Evolutionary conservation across 2,888 invertebrate genomes (phyloP), one percentile per base, ranked within the genome.

Genomic region (Luffia ferchaultella): DNA sequence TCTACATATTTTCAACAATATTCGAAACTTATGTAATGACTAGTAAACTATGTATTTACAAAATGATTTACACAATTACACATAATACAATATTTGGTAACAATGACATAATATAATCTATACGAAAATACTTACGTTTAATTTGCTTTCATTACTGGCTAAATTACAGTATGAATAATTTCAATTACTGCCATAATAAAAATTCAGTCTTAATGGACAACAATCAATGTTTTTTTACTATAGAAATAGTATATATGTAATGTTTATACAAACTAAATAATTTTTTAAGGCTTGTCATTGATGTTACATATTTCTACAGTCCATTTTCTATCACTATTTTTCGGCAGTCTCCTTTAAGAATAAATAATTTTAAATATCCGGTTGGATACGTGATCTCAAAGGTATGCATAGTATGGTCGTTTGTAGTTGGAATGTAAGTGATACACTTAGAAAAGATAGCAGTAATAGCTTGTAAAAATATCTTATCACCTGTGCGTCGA

Each of bases 31-130:
- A 79, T 58, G 68, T 76, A 80, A 78, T 83, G 82, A 83, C 82
- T 83, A 83, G 82, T 76, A 68, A 68, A 64, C 73, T 79, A 76
- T 73, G 75, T 30, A 19, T 16, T 20, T 19, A 49, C 69, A 78
- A 65, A 68, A 66, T 64, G 60, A 62, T 68, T 66, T 64, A 64
- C 64, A 70, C 65, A 67, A 61, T 67, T 62, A 45, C 20, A 65
- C 57, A 61, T 62, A 68, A 68, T 67, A 83, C 76, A 77, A 76
- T 71, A 82, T 83, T 83, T 83, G 83, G 83, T 83, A 83, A 83
- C 83, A 80, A 69, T 78, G 82, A 78, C 78, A 82, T 73, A 30
- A 73, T 74, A 77, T 19, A 44, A 42, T 45, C 69, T 73, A 75
- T 80, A 78, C 67, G 73, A 80, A 79, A 78, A 80, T 79, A 79